phyloP scores from a whole-genome alignment of 2,888 invertebrate genomes.

The Keiferia lycopersicella region DNA sequence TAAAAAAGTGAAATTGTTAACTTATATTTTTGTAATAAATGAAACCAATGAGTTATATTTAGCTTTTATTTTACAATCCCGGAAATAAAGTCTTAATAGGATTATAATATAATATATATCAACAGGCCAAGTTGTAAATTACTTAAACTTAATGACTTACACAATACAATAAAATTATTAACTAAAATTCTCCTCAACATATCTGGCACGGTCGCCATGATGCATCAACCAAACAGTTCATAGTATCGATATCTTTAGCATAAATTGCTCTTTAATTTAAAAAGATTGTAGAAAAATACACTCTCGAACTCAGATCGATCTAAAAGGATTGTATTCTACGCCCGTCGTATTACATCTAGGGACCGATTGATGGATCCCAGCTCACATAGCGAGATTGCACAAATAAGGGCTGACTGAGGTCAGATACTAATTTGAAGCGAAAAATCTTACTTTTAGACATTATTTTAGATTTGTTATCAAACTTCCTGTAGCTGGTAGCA shows the following conservation, averaged over 20 bases:
- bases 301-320: conserved; percentile 68
- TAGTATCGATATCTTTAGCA: conserved; percentile 69
- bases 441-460: conserved; percentile 23
- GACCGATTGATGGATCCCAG: conserved; percentile 42
- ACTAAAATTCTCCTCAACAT: conserved; percentile 80
- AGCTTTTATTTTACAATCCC: conserved; percentile 81
- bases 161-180: conserved; percentile 81
- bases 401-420: background rate
- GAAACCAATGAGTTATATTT: conserved; percentile 57
- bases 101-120: conserved; percentile 80
- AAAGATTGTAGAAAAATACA: conserved; percentile 81
- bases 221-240: conserved; percentile 75
- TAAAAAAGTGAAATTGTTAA: background rate
- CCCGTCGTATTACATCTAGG: conserved; percentile 55
- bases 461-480: conserved; percentile 16
- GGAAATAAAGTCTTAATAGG: conserved; percentile 81
- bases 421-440: conserved; percentile 4
- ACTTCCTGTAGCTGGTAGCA: no score
- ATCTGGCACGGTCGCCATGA: conserved; percentile 77
- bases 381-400: conserved; percentile 67
- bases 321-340: conserved; percentile 62
- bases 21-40: conserved; percentile 36
- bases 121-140: conserved; percentile 82
- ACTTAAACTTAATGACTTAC: conserved; percentile 82
- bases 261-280: conserved; percentile 71